Percentiles rank a stretch among this genome's conserved stretches.
Conservation (phyloP, 2,113 vertebrate genomes). For the Sapajus apella region DNA sequence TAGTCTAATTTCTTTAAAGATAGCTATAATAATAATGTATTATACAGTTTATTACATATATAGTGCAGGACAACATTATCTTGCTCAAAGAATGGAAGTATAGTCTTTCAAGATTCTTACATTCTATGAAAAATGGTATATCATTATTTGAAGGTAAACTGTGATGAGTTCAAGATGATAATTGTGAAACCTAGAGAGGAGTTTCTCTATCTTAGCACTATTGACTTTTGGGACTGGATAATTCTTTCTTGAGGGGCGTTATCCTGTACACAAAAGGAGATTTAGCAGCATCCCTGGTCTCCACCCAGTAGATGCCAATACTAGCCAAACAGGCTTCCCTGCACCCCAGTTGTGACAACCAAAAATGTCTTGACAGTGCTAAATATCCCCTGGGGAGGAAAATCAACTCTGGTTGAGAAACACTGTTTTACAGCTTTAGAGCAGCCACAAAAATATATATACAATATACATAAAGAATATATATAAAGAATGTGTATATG, state of each 20-base stretch:
- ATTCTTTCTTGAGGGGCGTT: background rate
- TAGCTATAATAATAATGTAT: background rate
- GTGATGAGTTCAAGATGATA: background rate
- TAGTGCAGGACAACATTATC: background rate
- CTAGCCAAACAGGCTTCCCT: background rate
- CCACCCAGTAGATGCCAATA: background rate
- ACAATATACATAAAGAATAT: too few relatives aligned
- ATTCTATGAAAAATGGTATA: background rate
- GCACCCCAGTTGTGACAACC: background rate
- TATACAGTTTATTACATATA: background rate
- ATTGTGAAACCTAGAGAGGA: background rate
- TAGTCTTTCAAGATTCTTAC: background rate
- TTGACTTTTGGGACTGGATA: background rate
- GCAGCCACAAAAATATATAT: too few relatives aligned
- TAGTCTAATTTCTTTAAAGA: background rate
- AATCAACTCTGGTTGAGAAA: background rate
- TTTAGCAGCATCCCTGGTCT: background rate
- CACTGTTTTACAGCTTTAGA: too few relatives aligned
- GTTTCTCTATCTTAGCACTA: background rate
- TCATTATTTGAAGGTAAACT: background rate
- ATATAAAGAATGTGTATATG: too few relatives aligned
- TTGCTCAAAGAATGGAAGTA: background rate
- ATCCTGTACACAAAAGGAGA: background rate
- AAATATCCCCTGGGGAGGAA: background rate
- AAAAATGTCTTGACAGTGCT: background rate